phyloP scores from a whole-genome alignment of 2,888 invertebrate genomes.

The Troglohyphantes excavatus region DNA sequence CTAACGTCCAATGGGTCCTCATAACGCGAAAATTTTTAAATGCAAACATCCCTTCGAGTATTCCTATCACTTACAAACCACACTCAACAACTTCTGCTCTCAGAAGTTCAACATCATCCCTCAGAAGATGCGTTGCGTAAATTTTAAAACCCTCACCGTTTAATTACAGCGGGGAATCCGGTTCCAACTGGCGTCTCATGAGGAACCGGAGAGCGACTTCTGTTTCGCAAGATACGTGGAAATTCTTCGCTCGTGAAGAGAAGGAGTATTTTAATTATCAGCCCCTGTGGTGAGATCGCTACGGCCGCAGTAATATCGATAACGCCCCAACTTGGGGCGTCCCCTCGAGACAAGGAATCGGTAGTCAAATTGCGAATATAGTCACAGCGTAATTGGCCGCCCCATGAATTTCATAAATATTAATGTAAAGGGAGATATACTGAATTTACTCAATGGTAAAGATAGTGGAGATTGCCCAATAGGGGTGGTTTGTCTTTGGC shows the following conservation, averaged over 20 bases:
- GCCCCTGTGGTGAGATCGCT: constrained; percentile 19
- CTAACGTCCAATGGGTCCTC: no score
- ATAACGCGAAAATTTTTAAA: no score
- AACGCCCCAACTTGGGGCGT: background rate
- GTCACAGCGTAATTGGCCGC: constrained; percentile 2
- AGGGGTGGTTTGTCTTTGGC: no score
- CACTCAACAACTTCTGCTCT: constrained; percentile 13
- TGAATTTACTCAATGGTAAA: no score
- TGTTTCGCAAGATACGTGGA: background rate
- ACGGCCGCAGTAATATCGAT: constrained; percentile 15
- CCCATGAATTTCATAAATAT: constrained; percentile 42
- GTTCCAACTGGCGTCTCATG: background rate
- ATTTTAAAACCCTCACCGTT: constrained; percentile 16
- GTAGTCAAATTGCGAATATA: constrained; percentile 2
- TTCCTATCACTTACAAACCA: background rate
- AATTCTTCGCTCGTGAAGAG: constrained; percentile 6
- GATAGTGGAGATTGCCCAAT: no score
- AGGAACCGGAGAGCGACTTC: background rate
- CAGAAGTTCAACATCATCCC: constrained; percentile 2
- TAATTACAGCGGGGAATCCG: background rate
- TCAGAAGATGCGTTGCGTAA: background rate
- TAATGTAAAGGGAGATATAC: constrained; percentile 7
- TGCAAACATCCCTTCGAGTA: no score
- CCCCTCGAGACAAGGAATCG: background rate
- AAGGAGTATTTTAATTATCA: constrained; percentile 16